Conservation (phyloP, 2,888 invertebrate species). For the Elgonia sp. region DNA sequence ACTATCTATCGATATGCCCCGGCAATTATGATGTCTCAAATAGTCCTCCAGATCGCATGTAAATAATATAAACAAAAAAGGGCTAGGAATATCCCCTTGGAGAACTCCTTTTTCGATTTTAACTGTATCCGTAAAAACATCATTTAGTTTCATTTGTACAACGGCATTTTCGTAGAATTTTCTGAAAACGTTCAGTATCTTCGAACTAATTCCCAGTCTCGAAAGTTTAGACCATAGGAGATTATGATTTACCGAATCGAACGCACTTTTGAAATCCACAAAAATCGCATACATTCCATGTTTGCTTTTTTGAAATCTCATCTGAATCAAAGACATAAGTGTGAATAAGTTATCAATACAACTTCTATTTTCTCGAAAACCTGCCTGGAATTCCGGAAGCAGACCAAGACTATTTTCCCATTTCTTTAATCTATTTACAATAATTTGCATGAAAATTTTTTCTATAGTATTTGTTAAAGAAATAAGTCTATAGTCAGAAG, state of each 20-base stretch:
- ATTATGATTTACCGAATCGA: not conserved
- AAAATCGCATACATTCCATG: not conserved
- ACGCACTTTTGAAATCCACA: not conserved
- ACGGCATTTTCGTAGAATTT: too few relatives aligned
- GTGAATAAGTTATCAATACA: slow-evolving; percentile 14
- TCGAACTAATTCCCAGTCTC: too few relatives aligned
- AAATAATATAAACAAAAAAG: too few relatives aligned
- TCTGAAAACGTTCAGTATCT: too few relatives aligned
- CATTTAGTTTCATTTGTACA: not conserved
- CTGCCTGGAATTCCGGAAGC: slow-evolving; percentile 24
- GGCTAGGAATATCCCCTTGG: too few relatives aligned
- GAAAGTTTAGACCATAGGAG: too few relatives aligned
- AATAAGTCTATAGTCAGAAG: slow-evolving; percentile 18
- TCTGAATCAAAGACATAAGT: not conserved
- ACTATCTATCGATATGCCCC: too few relatives aligned
- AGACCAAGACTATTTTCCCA: not conserved
- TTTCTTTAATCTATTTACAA: not conserved
- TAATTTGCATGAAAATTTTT: slow-evolving; percentile 25
- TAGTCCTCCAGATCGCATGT: too few relatives aligned
- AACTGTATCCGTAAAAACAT: too few relatives aligned
- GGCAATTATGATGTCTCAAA: not conserved
- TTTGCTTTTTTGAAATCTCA: too few relatives aligned
- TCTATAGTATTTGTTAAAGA: slow-evolving; percentile 22
- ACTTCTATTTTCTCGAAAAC: slow-evolving; percentile 8
- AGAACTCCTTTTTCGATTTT: too few relatives aligned